Percentiles rank a stretch among this genome's conserved stretches.
Conservation (phyloP, 2,113 vertebrate species). For the Mystacornis crossleyi region DNA sequence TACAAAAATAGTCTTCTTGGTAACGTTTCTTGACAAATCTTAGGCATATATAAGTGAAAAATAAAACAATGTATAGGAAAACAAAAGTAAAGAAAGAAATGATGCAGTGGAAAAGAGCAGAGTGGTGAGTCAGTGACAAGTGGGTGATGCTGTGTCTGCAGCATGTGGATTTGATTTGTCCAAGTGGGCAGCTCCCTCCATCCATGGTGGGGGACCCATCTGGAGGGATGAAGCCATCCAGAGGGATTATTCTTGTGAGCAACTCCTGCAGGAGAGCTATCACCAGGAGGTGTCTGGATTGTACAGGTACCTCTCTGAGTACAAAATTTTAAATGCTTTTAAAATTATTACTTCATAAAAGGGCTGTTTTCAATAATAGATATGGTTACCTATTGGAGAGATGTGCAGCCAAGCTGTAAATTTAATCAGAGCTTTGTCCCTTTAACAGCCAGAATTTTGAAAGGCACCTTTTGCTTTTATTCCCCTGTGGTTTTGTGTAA, state of each 20-base stretch:
- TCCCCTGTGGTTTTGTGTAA: background rate
- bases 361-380: background rate
- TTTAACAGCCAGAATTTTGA: background rate
- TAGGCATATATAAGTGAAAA: background rate
- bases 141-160: background rate
- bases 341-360: background rate
- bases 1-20: background rate
- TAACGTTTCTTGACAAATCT: background rate
- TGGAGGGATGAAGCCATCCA: background rate
- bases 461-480: background rate
- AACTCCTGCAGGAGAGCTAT: fast-evolving
- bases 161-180: background rate
- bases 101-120: background rate
- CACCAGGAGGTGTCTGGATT: background rate
- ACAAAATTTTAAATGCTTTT: fast-evolving
- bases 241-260: background rate
- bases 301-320: background rate
- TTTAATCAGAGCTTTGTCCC: background rate
- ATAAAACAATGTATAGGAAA: background rate
- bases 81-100: background rate
- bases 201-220: background rate
- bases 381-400: background rate
- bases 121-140: background rate
- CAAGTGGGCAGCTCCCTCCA: background rate
- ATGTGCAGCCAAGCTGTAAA: background rate